Base-by-base conservation (phyloP, 2,888 invertebrate genomes). In the Yponomeuta cagnagella region DNA sequence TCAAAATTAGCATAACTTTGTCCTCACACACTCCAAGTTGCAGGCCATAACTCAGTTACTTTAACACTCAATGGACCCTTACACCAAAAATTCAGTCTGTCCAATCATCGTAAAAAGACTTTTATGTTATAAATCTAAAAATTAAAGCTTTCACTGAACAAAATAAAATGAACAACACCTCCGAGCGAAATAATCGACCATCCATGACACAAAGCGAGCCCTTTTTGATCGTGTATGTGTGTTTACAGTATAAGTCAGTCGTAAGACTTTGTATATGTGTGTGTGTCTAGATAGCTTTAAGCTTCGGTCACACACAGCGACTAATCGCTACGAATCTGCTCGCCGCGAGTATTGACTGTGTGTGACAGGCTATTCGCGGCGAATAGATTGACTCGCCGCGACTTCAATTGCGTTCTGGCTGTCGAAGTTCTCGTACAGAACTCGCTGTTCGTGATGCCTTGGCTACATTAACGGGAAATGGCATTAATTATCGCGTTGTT, bases 1-100 rank as follows among this genome's bases (percentile, higher is more conserved):
- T 82, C 82, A 81, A 82, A 83, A 89, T 88, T 88, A 90, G 82
- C 90, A 90, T 89, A 89, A 86, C 88, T 87, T 87, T 84, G 89
- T 89, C 87, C 88, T 85, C 79, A 79, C 82, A 85, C 87, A 79
- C 80, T 79, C 76, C 77, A 79, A 74, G 82, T 82, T 85, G 87
- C 86, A 79, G 74, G 82, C 83, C 89, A 89, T 90, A 83, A 80
- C 82, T 83, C 73, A 74, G 74, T 75, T 76, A 76, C 75, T 76
- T 75, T 75, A 76, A 76, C 83, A 84, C 82, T 74, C 69, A 74
- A 73, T 77, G 77, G 77, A 77, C 79, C 76, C 75, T 74, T 74
- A 74, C 77, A 79, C 73, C 74, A 75, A 76, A 74, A 72, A 67
- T 73, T 76, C 78, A 75, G 72, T 78, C 80, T 74, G 15, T 15